A percentile compares a stretch with the other conserved stretches of the same genome.
These are phyloP conservation scores for Melieria crassipennis DNA, from an alignment of 2,888 invertebrate genomes.

Conservation along the genomic window DNA sequence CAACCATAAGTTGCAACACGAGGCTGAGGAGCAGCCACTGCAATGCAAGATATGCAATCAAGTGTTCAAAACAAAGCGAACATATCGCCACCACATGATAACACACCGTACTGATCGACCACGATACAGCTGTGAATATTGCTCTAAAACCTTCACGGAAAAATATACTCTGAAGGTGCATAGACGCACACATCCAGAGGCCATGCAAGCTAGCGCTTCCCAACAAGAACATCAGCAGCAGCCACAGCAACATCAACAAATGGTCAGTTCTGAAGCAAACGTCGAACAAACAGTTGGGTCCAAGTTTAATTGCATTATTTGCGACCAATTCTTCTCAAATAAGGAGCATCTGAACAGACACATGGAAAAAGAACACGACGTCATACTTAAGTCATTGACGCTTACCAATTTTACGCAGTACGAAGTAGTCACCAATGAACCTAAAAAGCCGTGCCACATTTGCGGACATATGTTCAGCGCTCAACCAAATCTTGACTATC, in stretches of 20 bases:
- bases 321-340: constrained; percentile 41
- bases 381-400: constrained; percentile 46
- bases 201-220: constrained; percentile 17
- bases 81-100: constrained; percentile 59
- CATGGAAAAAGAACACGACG: constrained; percentile 51
- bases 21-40: constrained; percentile 60
- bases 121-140: constrained; percentile 55
- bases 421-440: constrained; percentile 44
- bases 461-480: constrained; percentile 49
- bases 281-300: constrained; percentile 9
- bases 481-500: constrained; percentile 46
- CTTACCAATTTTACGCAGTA: constrained; percentile 46
- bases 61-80: constrained; percentile 60
- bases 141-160: constrained; percentile 60
- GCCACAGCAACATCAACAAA: constrained; percentile 18
- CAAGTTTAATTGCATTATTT: constrained; percentile 46
- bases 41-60: constrained; percentile 58
- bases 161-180: constrained; percentile 62
- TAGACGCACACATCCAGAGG: constrained; percentile 50
- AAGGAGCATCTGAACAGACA: constrained; percentile 47
- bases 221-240: constrained; percentile 23
- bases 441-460: constrained; percentile 44
- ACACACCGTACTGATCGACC: constrained; percentile 58
- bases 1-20: constrained; percentile 60
- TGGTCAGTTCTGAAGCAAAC: constrained; percentile 22